Evolutionary conservation across 1,140 invertebrate genomes (phyloP).

Genomic region (Euura lappo): DNA sequence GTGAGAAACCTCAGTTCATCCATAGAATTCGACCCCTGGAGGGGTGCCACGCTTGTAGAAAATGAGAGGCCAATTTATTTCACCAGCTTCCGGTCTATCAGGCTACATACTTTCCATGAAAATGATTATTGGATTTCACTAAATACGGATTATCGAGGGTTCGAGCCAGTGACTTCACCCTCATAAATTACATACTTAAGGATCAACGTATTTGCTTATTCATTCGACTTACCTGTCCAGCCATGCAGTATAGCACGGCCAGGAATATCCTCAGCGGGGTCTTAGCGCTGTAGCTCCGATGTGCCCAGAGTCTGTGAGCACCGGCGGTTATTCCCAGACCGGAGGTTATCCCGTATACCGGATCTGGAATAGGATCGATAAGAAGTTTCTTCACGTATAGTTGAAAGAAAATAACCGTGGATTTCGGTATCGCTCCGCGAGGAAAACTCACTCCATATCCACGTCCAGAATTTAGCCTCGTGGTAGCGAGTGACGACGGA

Average conservation of each 20-base stretch:
- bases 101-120: slow-evolving; percentile 20
- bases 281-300: slow-evolving; percentile 82
- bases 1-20: too few relatives aligned
- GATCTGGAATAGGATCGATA: slow-evolving; percentile 19
- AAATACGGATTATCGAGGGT: slow-evolving; percentile 19
- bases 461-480: slow-evolving; percentile 46
- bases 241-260: slow-evolving; percentile 44
- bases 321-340: slow-evolving; percentile 81
- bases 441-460: slow-evolving; percentile 49
- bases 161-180: not conserved
- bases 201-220: not conserved
- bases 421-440: not conserved
- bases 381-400: too few relatives aligned
- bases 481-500: slow-evolving; percentile 31
- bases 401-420: too few relatives aligned
- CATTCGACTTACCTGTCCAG: slow-evolving; percentile 43
- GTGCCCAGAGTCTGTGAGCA: slow-evolving; percentile 84
- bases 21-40: too few relatives aligned
- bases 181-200: too few relatives aligned
- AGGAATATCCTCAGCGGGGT: slow-evolving; percentile 69
- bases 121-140: slow-evolving; percentile 25
- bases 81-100: too few relatives aligned
- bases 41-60: too few relatives aligned
- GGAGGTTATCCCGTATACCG: slow-evolving; percentile 30
- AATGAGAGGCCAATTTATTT: too few relatives aligned